Percentiles rank a stretch among this genome's conserved stretches.
Conservation (phyloP, 37 sponge, comb jelly and placozoan genomes). For the Oscarella lobularis region DNA sequence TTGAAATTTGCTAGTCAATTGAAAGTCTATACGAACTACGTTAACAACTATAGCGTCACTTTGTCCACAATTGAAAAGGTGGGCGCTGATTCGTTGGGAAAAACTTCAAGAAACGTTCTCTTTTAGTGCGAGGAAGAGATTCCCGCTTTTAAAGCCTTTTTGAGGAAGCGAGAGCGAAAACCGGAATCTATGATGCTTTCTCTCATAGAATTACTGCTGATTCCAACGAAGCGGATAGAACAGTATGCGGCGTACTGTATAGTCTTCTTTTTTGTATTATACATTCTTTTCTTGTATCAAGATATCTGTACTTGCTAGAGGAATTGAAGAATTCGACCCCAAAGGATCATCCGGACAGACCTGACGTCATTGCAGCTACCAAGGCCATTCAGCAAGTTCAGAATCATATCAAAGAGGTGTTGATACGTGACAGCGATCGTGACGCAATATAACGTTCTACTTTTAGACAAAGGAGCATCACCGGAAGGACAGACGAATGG, state of each 20-base stretch:
- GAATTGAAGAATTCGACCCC: not conserved
- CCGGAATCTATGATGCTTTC: not conserved
- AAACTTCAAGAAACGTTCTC: no score
- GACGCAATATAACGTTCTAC: no score
- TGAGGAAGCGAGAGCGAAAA: not conserved
- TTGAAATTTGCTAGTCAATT: not conserved
- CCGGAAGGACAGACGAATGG: not conserved
- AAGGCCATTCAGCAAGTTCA: not conserved
- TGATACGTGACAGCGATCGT: no score
- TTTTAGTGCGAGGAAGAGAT: conserved; percentile 4
- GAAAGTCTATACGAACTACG: not conserved
- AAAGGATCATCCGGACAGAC: not conserved
- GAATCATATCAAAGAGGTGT: not conserved
- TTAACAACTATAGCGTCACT: not conserved
- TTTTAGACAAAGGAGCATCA: not conserved
- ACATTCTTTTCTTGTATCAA: no score
- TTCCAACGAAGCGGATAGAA: not conserved
- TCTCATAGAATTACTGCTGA: not conserved
- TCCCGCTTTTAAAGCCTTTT: not conserved
- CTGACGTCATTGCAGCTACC: not conserved
- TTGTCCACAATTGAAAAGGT: not conserved
- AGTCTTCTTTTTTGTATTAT: no score
- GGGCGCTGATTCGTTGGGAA: not conserved
- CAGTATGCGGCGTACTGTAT: not conserved
- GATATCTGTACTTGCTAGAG: not conserved